phyloP scores from a whole-genome alignment of 1,140 invertebrate genomes.

The Aricia agestis region DNA sequence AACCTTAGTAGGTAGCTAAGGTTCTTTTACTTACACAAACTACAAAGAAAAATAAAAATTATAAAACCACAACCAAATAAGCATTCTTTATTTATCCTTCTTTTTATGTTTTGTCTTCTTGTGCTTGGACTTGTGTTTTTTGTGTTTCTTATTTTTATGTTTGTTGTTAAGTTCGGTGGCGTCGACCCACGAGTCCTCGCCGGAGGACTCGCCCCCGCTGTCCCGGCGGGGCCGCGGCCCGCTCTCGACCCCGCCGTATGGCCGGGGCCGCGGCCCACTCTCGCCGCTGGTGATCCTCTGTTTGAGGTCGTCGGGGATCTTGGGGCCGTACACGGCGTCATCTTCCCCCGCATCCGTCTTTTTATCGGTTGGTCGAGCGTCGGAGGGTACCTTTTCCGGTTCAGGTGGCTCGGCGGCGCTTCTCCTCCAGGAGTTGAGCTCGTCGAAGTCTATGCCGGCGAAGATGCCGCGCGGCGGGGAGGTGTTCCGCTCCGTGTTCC shows the following conservation, averaged over 20 bases:
- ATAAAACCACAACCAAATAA: background rate
- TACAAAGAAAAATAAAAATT: background rate
- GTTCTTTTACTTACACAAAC: too few relatives aligned
- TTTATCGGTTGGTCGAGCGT: slow-evolving; percentile 21
- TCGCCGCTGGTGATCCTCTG: slow-evolving; percentile 36
- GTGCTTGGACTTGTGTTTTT: slow-evolving; percentile 64
- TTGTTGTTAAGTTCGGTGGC: slow-evolving; percentile 57
- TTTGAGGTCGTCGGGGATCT: slow-evolving; percentile 72
- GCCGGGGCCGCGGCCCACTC: slow-evolving; percentile 38
- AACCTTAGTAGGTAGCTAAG: too few relatives aligned
- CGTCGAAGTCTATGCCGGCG: slow-evolving; percentile 83
- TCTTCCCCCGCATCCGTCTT: slow-evolving; percentile 25
- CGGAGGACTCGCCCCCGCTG: slow-evolving; percentile 41
- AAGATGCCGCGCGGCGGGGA: slow-evolving; percentile 85
- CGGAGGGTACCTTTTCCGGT: slow-evolving; percentile 21
- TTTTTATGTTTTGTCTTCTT: slow-evolving; percentile 65
- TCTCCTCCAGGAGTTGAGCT: slow-evolving; percentile 72
- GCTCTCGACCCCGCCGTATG: slow-evolving; percentile 28
- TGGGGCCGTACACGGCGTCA: slow-evolving; percentile 75
- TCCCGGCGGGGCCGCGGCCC: slow-evolving; percentile 43
- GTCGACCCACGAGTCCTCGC: slow-evolving; percentile 68
- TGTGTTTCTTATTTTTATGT: slow-evolving; percentile 61
- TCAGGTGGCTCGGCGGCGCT: slow-evolving; percentile 24
- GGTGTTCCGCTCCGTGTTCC: slow-evolving; percentile 77
- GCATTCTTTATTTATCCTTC: slow-evolving; percentile 46